Conservation (phyloP, 2,888 invertebrate genomes). For the Eupithecia exiguata region DNA sequence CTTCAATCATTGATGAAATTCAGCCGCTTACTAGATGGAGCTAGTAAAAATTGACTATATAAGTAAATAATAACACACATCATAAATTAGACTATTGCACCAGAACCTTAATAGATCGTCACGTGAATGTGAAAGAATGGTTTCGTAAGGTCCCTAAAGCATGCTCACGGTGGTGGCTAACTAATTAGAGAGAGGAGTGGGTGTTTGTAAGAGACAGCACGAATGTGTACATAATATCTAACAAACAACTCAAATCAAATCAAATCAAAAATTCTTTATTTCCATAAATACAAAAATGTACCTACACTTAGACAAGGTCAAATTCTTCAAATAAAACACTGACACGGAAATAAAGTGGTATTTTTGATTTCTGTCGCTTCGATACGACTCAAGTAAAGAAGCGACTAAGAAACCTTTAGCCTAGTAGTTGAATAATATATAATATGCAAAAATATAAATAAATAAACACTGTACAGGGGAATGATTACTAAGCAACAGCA, state of each 20-base stretch:
- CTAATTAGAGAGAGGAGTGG: not conserved
- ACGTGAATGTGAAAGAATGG: not conserved
- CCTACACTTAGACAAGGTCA: too few species aligned
- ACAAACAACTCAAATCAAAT: not conserved
- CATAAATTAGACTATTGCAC: not conserved
- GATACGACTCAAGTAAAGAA: too few species aligned
- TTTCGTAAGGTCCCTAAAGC: not conserved
- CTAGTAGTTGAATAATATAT: too few species aligned
- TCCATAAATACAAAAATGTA: too few species aligned
- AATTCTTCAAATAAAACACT: too few species aligned
- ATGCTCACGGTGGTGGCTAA: not conserved
- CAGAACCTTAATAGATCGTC: not conserved
- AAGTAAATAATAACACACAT: not conserved
- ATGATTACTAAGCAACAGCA: not conserved
- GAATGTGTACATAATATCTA: not conserved
- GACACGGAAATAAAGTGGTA: too few species aligned
- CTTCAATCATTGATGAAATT: constrained; percentile 21
- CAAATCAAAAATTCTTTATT: too few species aligned
- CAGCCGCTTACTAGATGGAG: not conserved
- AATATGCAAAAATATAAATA: not conserved
- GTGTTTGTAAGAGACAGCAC: not conserved
- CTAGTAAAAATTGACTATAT: not conserved
- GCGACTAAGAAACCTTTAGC: too few species aligned
- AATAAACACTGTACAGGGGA: not conserved
- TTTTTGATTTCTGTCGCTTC: too few species aligned